These are phyloP conservation scores for Phylloscopus whistleri DNA, from an alignment of 2,113 vertebrate genomes.

Conservation along the genomic window DNA sequence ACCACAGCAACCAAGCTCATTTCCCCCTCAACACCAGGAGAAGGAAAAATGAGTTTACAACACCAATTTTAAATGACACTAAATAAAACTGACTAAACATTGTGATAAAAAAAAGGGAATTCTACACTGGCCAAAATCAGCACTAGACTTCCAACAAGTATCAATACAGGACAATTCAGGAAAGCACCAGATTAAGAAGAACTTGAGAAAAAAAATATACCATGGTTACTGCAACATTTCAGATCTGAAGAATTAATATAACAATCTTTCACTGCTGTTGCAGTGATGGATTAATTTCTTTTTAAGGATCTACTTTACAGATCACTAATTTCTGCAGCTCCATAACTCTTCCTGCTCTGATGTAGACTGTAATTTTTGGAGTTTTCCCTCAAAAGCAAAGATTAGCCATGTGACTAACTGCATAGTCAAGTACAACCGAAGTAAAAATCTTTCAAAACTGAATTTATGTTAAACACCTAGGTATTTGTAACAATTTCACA, in stretches of 20 bases:
- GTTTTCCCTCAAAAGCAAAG: neutral
- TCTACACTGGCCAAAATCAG: neutral
- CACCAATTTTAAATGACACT: neutral
- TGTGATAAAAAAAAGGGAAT: neutral
- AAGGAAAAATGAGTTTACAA: neutral
- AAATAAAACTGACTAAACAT: neutral
- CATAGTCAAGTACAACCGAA: neutral
- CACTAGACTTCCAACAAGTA: neutral
- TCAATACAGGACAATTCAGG: neutral
- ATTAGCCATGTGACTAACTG: neutral
- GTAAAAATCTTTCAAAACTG: neutral
- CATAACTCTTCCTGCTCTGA: neutral
- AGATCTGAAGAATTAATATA: neutral
- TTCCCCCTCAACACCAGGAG: neutral
- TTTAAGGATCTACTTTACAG: neutral
- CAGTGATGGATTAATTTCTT: neutral
- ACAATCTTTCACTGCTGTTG: neutral
- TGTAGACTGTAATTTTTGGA: neutral
- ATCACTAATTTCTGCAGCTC: neutral
- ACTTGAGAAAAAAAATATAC: neutral
- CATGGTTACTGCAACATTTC: neutral
- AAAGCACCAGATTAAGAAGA: neutral
- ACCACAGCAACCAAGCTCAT: neutral
- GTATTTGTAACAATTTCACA: neutral
- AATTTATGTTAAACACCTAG: neutral